Conservation (phyloP, 2,888 invertebrate genomes). For the Eupithecia centaureata region DNA sequence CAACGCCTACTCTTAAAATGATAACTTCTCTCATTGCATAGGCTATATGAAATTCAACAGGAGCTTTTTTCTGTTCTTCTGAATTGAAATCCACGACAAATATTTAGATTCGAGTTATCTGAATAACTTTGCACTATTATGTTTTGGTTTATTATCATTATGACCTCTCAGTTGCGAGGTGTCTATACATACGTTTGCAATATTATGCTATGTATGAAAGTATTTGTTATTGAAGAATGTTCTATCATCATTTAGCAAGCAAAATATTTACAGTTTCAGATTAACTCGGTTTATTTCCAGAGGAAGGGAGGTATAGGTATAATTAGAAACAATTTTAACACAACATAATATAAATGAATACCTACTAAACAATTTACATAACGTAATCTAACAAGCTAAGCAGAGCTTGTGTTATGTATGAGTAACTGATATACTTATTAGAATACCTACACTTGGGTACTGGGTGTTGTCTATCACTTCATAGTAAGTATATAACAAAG, state of each 20-base stretch:
- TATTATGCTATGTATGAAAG: not conserved
- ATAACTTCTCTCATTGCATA: not conserved
- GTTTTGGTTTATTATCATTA: not conserved
- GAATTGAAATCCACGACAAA: not conserved
- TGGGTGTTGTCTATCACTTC: too few relatives aligned
- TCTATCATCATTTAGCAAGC: not conserved
- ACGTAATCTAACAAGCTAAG: too few relatives aligned
- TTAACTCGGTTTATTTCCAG: not conserved
- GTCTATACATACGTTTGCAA: not conserved
- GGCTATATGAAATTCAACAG: not conserved
- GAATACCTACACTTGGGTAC: too few relatives aligned
- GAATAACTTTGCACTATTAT: not conserved
- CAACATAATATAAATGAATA: too few relatives aligned
- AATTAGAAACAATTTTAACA: too few relatives aligned
- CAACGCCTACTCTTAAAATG: not conserved
- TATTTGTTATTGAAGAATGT: not conserved
- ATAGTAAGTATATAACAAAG: too few relatives aligned
- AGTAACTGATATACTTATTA: too few relatives aligned
- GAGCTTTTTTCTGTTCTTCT: not conserved
- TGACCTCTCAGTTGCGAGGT: not conserved
- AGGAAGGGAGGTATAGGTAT: not conserved
- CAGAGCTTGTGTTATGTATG: too few relatives aligned
- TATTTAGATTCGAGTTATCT: not conserved
- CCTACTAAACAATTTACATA: too few relatives aligned
- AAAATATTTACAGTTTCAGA: not conserved